Evolutionary conservation across 2,113 vertebrate genomes (phyloP), one percentile per base, ranked within the genome.

Genomic region (Poeciliopsis turrubarensis): DNA sequence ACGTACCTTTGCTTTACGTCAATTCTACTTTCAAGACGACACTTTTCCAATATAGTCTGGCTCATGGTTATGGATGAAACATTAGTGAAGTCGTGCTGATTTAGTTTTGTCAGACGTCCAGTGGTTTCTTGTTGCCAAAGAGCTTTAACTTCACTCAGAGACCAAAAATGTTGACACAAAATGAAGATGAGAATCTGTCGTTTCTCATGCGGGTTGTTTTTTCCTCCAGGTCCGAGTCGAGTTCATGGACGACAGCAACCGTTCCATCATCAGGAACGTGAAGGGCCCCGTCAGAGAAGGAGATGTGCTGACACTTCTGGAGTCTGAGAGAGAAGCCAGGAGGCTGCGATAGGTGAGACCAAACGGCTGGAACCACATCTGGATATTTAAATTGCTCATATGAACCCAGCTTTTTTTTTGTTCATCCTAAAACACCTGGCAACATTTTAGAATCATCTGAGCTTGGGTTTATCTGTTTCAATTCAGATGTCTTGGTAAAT

Each of bases 241-340:
- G 82, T 99, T 99, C 89, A 99, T 99, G 97, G 97, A 99, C 19
- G 97, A 99, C 88, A 99, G 97, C 73, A 99, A 97, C 87, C 95
- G 98, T 32, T 97, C 97, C 62, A 99, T 99, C 93, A 99, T 99
- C 92, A 97, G 97, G 84, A 99, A 99, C 15, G 98, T 99, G 79
- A 99, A 99, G 89, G 98, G 97, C 2, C 98, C 98, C 0, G 98
- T 99, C 51, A 95, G 98, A 4, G 98, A 99, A 73, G 97, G 98
- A 2, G 98, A 99, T 27, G 98, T 99, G n/a, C 95, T 99, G 27
- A 99, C 98, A 0, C 95, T 99, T 3, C 86, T 99, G 81, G 98
- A 99, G 88, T 99, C 98, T 1, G 98, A 99, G 70, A 96, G 98
- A 37, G 98, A 99, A 89, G 98, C 98, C 51, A 94, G 97, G 81